phyloP scores from a whole-genome alignment of 2,113 vertebrate species.

The Agelaius tricolor region DNA sequence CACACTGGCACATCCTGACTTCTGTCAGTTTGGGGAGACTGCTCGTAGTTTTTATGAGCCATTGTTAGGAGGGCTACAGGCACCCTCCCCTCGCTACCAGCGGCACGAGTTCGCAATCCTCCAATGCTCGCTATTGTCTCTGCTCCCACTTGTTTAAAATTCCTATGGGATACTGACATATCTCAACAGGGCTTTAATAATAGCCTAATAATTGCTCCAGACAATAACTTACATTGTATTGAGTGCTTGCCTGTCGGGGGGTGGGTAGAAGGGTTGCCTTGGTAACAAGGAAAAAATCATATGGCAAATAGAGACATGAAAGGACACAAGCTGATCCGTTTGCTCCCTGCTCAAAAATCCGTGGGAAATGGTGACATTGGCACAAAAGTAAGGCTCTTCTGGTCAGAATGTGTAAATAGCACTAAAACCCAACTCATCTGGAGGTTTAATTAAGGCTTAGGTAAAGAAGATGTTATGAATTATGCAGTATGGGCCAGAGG shows the following conservation, averaged over 20 bases:
- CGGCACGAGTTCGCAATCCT: background rate
- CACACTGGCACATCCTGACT: background rate
- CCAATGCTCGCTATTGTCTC: background rate
- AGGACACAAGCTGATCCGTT: background rate
- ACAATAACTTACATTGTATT: constrained; percentile 56
- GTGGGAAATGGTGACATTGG: background rate
- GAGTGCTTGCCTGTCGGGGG: background rate
- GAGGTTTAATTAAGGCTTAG: background rate
- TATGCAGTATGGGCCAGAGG: background rate
- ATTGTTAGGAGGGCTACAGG: background rate
- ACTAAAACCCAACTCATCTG: background rate
- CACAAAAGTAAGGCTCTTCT: background rate
- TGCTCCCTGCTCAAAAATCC: background rate
- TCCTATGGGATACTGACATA: background rate
- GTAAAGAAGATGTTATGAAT: background rate
- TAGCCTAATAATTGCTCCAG: constrained; percentile 58
- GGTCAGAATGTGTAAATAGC: background rate
- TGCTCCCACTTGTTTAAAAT: constrained; percentile 42
- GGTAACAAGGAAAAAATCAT: constrained; percentile 36
- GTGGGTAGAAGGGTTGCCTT: constrained; percentile 53
- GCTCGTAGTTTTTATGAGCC: background rate
- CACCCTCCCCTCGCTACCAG: background rate
- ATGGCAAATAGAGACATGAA: background rate
- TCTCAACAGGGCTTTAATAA: constrained; percentile 56
- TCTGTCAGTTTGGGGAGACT: background rate